Evolutionary conservation across 2,797 vertebrate species (phyloP).

Genomic region (Mormyrops attenuatus): DNA sequence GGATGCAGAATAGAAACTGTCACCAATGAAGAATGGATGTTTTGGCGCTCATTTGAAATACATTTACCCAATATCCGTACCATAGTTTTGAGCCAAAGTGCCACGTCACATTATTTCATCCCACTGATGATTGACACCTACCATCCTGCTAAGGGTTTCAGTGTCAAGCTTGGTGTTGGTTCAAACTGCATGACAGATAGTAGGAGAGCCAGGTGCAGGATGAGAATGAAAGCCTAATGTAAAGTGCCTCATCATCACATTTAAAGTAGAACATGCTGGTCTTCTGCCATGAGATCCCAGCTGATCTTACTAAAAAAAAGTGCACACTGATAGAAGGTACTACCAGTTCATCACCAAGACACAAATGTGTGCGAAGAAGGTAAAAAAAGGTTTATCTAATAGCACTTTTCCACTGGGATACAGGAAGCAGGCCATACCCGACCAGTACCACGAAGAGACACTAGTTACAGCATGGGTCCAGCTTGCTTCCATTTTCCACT

Average conservation of each 20-base stretch:
- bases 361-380: slow-evolving; percentile 56
- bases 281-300: slow-evolving; percentile 46
- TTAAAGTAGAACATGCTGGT: slow-evolving; percentile 52
- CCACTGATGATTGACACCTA: background rate
- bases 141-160: background rate
- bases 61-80: background rate
- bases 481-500: background rate
- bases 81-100: background rate
- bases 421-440: background rate
- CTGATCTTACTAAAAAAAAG: slow-evolving; percentile 54
- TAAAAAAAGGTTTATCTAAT: slow-evolving; percentile 46
- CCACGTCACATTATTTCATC: background rate
- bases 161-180: background rate
- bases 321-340: slow-evolving; percentile 56
- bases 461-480: background rate
- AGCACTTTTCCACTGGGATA: background rate
- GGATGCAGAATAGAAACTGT: background rate
- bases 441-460: background rate
- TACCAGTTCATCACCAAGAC: slow-evolving; percentile 59
- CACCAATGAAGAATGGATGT: background rate
- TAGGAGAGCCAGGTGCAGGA: background rate
- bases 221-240: background rate
- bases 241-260: slow-evolving; percentile 43
- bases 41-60: background rate
- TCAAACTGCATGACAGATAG: background rate